phyloP scores from a whole-genome alignment of 2,113 vertebrate species.

The Melanostigma gelatinosum region DNA sequence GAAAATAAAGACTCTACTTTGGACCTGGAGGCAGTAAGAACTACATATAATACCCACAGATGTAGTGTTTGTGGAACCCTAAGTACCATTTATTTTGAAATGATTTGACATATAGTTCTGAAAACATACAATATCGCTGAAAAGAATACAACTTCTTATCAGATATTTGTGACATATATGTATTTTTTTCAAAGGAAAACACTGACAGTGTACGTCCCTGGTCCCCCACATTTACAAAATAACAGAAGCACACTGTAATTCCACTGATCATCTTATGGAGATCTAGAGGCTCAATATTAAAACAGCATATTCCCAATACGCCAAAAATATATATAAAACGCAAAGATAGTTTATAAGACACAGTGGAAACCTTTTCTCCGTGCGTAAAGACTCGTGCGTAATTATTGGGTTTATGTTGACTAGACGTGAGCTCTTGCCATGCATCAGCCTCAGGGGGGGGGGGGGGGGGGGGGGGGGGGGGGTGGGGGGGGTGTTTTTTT shows the following conservation, averaged over 20 bases:
- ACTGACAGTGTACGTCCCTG: no score
- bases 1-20: not conserved
- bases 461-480: not conserved
- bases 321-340: not conserved
- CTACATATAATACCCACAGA: not conserved
- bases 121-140: not conserved
- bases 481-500: no score
- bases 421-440: conserved; percentile 13
- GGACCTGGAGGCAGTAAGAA: not conserved
- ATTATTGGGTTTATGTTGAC: conserved; percentile 1
- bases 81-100: not conserved
- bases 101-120: not conserved
- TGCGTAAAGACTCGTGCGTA: conserved; percentile 43
- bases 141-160: not conserved
- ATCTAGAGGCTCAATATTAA: not conserved
- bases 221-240: not conserved
- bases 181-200: no score
- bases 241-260: not conserved
- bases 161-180: no score
- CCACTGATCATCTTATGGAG: not conserved
- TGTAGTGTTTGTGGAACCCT: not conserved
- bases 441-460: not conserved
- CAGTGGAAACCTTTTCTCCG: not conserved
- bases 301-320: not conserved
- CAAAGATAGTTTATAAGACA: not conserved